Base-by-base conservation (phyloP, 2,888 invertebrate genomes). In the Perizoma affinitatum region DNA sequence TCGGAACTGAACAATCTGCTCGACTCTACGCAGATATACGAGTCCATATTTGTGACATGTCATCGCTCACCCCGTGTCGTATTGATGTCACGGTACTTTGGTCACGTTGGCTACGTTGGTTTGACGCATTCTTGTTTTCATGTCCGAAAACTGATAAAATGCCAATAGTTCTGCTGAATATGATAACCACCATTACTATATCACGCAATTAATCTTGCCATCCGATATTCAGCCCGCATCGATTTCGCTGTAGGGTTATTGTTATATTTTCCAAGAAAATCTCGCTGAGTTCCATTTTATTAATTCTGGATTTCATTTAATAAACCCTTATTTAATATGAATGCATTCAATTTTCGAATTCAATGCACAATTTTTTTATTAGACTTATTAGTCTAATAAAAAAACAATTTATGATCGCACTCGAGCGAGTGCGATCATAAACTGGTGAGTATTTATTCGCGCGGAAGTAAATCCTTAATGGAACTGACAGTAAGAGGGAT, bases 211-310 rank as follows among this genome's bases (percentile, higher is more conserved):
- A 70, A 72, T 74, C 70, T 64, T 58, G 67, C 58, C 67, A 72
- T 72, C 76, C 75, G 74, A 69, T 76, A 71, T 67, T 74, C 72
- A 70, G 53, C 79, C 79, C 78, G 75, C 77, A 78, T 77, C 61
- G 67, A 64, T 66, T 69, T 45, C 61, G 41, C 42, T 53, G 66
- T 75, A 76, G 71, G 76, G 68, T 74, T 73, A 49, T 73, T 66
- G 66, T 48, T 33, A 4, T 34, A 46, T 52, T 52, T 47, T 55
- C 6, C 36, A 48, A 59, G 48, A 57, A 43, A 59, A 33, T 49
- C 10, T 54, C 35, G 38, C 38, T 35, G 34, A 5, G 5, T 9
- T 8, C 9, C 35, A 9, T 42, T 41, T 55, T 34, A 50, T 58
- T 58, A 48, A 45, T 48, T 58, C 58, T 47, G 43, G 46, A 43